Conservation (phyloP, 2,888 invertebrate genomes). For the Callyntrura sp. region DNA sequence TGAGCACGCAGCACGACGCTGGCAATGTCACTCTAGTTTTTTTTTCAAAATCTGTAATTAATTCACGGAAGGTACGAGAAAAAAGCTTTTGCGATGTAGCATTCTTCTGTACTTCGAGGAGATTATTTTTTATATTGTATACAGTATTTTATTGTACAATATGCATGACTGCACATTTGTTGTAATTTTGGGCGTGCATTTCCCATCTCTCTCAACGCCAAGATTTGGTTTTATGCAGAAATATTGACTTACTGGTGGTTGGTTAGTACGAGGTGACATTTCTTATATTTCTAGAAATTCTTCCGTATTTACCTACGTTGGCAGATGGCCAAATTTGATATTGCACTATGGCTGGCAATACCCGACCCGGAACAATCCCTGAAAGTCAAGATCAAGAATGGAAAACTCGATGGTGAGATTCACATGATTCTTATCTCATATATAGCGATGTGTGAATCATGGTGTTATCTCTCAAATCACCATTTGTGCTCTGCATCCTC, state of each 20-base stretch:
- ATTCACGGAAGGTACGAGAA: too few species aligned
- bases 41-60: too few species aligned
- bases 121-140: too few species aligned
- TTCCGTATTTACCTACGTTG: slow-evolving; percentile 60
- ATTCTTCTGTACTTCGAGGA: too few species aligned
- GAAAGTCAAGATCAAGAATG: slow-evolving; percentile 79
- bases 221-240: too few species aligned
- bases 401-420: slow-evolving; percentile 36
- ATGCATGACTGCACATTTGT: too few species aligned
- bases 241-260: slow-evolving; percentile 38
- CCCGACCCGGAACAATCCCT: slow-evolving; percentile 77
- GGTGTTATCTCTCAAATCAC: not conserved
- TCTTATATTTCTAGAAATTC: slow-evolving; percentile 42
- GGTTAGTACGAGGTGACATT: slow-evolving; percentile 4
- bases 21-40: too few species aligned
- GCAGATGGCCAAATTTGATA: slow-evolving; percentile 67
- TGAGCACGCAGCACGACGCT: too few species aligned
- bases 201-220: not conserved
- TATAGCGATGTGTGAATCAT: too few species aligned
- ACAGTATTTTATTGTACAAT: too few species aligned
- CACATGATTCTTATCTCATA: not conserved
- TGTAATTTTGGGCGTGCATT: not conserved
- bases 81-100: too few species aligned
- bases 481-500: not conserved
- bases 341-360: slow-evolving; percentile 60